Evolutionary conservation across 2,113 vertebrate species (phyloP).

Genomic region (Taurulus bubalis): DNA sequence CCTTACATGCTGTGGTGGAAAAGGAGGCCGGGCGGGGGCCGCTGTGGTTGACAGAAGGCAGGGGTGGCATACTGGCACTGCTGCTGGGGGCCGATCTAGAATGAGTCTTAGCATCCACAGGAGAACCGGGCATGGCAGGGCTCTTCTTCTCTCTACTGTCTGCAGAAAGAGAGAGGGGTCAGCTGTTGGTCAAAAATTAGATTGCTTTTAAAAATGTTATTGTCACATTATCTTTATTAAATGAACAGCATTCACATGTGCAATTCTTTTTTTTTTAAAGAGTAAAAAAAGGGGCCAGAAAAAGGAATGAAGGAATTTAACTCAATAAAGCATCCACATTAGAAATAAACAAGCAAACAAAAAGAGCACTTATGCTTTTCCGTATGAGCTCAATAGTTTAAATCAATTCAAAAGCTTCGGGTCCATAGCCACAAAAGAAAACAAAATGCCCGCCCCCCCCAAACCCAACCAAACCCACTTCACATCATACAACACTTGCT

Average conservation of each 20-base stretch:
- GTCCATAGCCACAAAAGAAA: slow-evolving; percentile 42
- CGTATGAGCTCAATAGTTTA: slow-evolving; percentile 24
- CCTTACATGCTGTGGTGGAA: slow-evolving; percentile 92
- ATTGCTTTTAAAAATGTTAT: background rate
- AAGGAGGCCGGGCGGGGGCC: slow-evolving; percentile 93
- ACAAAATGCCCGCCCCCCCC: slow-evolving; percentile 23
- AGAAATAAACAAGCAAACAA: slow-evolving; percentile 30
- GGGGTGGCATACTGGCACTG: slow-evolving; percentile 92
- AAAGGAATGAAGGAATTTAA: slow-evolving; percentile 13
- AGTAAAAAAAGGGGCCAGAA: background rate
- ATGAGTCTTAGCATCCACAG: slow-evolving; percentile 98
- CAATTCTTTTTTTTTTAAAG: too few relatives aligned
- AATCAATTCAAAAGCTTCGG: slow-evolving; percentile 39
- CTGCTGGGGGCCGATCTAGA: slow-evolving; percentile 91
- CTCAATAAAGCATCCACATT: background rate
- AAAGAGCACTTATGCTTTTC: slow-evolving; percentile 34
- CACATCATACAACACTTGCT: slow-evolving; percentile 62
- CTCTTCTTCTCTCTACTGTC: slow-evolving; percentile 95
- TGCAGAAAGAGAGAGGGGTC: slow-evolving; percentile 66
- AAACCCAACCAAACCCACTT: slow-evolving; percentile 32
- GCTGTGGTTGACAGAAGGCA: slow-evolving; percentile 93
- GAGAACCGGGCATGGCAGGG: slow-evolving; percentile 98
- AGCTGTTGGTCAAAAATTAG: slow-evolving; percentile 31
- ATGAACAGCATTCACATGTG: background rate
- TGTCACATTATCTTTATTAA: background rate